Conservation (phyloP, 2,113 vertebrate species). For the Murina feae region DNA sequence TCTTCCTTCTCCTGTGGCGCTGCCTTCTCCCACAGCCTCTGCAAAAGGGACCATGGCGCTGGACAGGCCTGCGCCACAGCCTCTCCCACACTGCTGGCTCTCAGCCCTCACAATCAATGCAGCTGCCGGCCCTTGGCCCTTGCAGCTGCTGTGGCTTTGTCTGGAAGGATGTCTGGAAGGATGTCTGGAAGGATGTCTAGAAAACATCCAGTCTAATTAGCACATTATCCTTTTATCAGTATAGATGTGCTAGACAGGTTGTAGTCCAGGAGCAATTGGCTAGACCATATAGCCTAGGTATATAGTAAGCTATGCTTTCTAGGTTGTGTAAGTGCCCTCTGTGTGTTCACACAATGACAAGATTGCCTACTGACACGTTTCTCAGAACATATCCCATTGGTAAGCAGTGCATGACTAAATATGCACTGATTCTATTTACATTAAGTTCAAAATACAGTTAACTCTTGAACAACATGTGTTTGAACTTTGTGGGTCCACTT, state of each 20-base stretch:
- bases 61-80: no score
- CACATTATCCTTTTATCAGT: no score
- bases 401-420: background rate
- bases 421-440: background rate
- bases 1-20: no score
- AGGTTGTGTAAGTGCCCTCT: background rate
- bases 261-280: background rate
- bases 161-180: no score
- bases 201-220: no score
- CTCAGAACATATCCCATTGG: background rate
- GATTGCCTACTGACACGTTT: background rate
- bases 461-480: background rate
- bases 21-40: no score
- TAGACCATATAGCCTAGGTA: background rate
- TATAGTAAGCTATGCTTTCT: background rate
- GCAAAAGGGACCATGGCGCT: no score
- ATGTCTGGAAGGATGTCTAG: no score
- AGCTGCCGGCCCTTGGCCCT: no score
- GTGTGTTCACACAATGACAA: background rate
- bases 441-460: background rate
- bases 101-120: no score
- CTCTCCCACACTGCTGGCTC: no score
- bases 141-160: no score
- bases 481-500: background rate
- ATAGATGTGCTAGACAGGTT: background rate